Percentiles rank a stretch among this genome's conserved stretches.
These are phyloP conservation scores for Dasyurus viverrinus DNA, from an alignment of 2,113 vertebrate species.

Conservation along the genomic window DNA sequence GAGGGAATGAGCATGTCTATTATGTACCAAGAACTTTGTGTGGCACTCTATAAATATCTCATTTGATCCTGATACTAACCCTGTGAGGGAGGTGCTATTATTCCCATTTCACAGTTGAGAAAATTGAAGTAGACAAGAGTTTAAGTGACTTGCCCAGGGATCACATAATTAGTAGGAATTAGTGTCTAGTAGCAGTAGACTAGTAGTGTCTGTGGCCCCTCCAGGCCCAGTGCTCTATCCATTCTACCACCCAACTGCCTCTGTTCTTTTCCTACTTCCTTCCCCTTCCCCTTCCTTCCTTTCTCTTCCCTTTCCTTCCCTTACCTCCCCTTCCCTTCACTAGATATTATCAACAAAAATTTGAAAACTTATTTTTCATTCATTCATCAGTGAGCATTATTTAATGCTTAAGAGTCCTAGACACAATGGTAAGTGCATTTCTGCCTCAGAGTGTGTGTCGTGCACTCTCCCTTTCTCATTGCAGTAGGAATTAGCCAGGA, in stretches of 20 bases:
- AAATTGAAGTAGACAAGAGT: neutral
- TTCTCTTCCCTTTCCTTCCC: neutral
- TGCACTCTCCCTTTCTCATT: neutral
- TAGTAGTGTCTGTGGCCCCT: neutral
- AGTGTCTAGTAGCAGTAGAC: neutral
- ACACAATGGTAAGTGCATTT: neutral
- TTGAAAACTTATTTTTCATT: neutral
- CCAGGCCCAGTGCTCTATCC: neutral
- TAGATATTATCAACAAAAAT: neutral
- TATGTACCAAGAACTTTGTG: neutral
- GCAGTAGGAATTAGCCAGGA: neutral
- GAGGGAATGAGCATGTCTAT: neutral
- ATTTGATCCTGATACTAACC: neutral
- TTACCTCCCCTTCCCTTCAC: neutral
- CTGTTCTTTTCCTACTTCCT: neutral
- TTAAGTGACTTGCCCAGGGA: neutral
- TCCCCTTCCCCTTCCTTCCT: neutral
- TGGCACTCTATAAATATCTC: neutral
- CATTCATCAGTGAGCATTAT: neutral
- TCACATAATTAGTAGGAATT: neutral
- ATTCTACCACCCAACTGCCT: neutral
- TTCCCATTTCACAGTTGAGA: neutral
- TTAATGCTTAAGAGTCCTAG: neutral
- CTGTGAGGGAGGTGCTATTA: neutral
- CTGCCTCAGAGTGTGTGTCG: neutral